Percentiles rank a stretch among this genome's conserved stretches.
phyloP scores from a whole-genome alignment of 2,888 invertebrate species.

The Herminia tarsipennalis region DNA sequence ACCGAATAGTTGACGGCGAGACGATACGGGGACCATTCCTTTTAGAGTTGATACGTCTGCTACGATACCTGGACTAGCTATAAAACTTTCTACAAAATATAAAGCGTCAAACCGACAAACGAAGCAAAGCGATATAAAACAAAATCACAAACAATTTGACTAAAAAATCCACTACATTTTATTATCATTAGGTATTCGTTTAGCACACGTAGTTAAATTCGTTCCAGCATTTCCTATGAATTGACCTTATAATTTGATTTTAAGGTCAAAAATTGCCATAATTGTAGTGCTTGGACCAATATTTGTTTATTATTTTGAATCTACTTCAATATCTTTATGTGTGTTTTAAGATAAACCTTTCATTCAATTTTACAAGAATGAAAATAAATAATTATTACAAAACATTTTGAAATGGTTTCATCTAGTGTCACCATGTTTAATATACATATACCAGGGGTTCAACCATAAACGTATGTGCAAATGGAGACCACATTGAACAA shows the following conservation, averaged over 20 bases:
- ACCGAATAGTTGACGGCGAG: too few relatives aligned
- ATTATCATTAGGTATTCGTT: constrained; percentile 49
- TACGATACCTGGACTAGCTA: background rate
- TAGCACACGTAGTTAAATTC: constrained; percentile 64
- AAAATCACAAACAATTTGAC: constrained; percentile 4
- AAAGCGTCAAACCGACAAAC: background rate
- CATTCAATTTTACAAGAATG: too few relatives aligned
- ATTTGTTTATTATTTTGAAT: constrained; percentile 5
- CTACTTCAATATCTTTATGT: background rate
- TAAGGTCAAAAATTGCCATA: constrained; percentile 32
- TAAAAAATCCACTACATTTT: constrained; percentile 37
- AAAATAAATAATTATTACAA: too few relatives aligned
- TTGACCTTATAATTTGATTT: constrained; percentile 46
- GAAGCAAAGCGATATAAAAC: background rate
- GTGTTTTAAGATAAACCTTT: background rate
- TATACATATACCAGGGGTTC: too few relatives aligned
- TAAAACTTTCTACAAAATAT: background rate
- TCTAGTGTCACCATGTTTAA: background rate
- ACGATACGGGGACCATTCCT: too few relatives aligned
- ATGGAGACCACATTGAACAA: too few relatives aligned
- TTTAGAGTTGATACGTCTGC: too few relatives aligned
- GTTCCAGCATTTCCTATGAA: constrained; percentile 45
- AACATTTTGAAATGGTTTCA: too few relatives aligned
- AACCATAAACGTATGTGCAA: too few relatives aligned
- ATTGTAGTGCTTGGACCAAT: constrained; percentile 25